phyloP scores from a whole-genome alignment of 2,797 vertebrate genomes.

The Siniperca obscura region DNA sequence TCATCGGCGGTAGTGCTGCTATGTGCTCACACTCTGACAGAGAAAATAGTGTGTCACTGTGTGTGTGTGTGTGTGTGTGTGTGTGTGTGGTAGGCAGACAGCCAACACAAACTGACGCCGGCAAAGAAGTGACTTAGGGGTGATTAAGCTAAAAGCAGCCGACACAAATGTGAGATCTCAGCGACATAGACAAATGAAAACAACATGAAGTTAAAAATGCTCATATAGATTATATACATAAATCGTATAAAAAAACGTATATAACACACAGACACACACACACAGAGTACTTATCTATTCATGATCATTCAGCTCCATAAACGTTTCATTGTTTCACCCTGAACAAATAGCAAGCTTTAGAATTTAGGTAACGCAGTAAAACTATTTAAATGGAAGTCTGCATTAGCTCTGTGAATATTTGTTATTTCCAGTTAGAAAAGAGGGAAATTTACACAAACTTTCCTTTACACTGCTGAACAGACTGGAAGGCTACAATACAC shows the following conservation, averaged over 20 bases:
- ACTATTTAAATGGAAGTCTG: neutral
- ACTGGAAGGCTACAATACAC: neutral
- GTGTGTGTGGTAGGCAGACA: constrained; percentile 60
- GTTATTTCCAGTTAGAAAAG: neutral
- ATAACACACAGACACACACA: neutral
- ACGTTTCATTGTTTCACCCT: neutral
- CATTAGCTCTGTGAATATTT: neutral
- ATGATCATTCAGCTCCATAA: no score
- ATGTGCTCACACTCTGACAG: constrained; percentile 60
- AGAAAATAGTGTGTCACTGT: constrained; percentile 28
- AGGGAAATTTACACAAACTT: neutral
- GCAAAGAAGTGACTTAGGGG: constrained; percentile 74
- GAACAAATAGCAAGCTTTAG: no score
- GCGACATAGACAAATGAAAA: constrained; percentile 43
- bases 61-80: constrained; percentile 36
- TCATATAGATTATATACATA: no score
- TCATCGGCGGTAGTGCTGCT: constrained; percentile 58
- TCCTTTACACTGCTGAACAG: neutral
- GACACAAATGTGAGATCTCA: constrained; percentile 55
- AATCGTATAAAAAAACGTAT: neutral
- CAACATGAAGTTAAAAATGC: constrained; percentile 15
- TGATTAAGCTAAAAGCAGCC: constrained; percentile 76
- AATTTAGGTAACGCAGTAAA: neutral
- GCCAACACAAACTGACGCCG: constrained; percentile 76
- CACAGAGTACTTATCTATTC: neutral